These are phyloP conservation scores for Garrulus glandarius DNA, from an alignment of 2,797 vertebrate species.

Conservation along the genomic window DNA sequence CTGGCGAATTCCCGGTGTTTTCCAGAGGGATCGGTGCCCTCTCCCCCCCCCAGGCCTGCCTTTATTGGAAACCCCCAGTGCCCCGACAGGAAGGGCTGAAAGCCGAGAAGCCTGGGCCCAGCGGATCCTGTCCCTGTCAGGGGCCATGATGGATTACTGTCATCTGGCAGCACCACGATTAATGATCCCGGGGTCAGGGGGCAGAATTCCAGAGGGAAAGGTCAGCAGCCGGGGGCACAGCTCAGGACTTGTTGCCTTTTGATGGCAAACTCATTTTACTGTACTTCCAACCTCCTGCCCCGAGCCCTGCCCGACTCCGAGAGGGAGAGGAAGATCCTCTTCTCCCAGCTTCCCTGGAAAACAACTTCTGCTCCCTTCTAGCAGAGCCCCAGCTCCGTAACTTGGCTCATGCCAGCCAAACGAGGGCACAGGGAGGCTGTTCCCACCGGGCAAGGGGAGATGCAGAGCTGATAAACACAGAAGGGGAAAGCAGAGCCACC, in stretches of 20 bases:
- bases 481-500: neutral
- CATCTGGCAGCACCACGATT: slow-evolving; percentile 93
- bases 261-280: slow-evolving; percentile 73
- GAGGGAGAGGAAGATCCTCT: neutral
- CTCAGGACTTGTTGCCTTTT: slow-evolving; percentile 81
- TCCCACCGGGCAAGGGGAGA: neutral
- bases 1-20: neutral
- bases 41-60: neutral
- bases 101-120: slow-evolving; percentile 66
- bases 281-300: slow-evolving; percentile 34
- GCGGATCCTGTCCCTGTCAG: slow-evolving; percentile 81
- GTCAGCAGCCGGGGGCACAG: slow-evolving; percentile 75
- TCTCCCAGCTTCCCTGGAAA: neutral
- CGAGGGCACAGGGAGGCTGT: accelerated
- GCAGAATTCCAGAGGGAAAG: slow-evolving; percentile 87
- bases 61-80: slow-evolving; percentile 67
- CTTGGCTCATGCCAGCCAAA: neutral
- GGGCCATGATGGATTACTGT: slow-evolving; percentile 87
- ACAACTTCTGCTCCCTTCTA: neutral
- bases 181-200: slow-evolving; percentile 91
- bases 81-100: slow-evolving; percentile 67
- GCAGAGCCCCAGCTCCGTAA: accelerated
- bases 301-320: neutral
- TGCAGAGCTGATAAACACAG: accelerated
- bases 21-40: neutral